A percentile compares a stretch with the other conserved stretches of the same genome.
Evolutionary conservation across 2,113 vertebrate species (phyloP).

Genomic region (Pelmatolapia mariae): DNA sequence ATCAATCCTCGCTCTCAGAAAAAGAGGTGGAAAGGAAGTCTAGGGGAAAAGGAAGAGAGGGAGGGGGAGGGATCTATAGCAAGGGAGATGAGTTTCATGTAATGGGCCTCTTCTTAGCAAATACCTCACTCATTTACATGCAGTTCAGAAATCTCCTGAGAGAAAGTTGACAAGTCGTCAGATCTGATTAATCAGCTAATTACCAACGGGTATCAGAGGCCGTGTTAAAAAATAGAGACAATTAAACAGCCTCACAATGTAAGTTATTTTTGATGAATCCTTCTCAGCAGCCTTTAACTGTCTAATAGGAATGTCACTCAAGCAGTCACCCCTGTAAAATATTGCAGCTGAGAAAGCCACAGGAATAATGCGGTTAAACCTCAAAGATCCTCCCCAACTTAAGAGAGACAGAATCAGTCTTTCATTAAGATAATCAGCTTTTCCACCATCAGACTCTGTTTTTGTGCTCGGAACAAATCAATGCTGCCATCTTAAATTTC

Average conservation of each 20-base stretch:
- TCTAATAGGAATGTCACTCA: constrained; percentile 23
- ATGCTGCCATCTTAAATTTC: constrained; percentile 43
- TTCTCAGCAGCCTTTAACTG: constrained; percentile 5
- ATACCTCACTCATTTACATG: constrained; percentile 37
- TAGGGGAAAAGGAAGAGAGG: background rate
- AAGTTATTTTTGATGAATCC: constrained; percentile 9
- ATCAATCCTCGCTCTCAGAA: constrained; percentile 34
- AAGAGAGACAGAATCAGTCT: constrained; percentile 20
- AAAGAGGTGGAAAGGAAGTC: constrained; percentile 11
- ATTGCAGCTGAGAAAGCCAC: constrained; percentile 8
- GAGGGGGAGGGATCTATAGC: background rate
- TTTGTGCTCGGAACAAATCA: constrained; percentile 38
- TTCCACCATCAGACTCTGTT: constrained; percentile 24
- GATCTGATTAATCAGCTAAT: constrained; percentile 57
- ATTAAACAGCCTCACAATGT: constrained; percentile 18
- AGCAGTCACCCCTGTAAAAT: background rate
- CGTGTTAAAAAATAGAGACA: constrained; percentile 20
- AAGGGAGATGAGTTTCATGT: background rate
- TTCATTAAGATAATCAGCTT: constrained; percentile 62
- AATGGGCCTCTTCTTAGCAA: background rate
- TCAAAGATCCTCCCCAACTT: constrained; percentile 38
- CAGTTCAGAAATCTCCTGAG: constrained; percentile 35
- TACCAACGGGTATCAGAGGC: constrained; percentile 36
- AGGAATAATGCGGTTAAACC: constrained; percentile 49
- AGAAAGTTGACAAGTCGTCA: constrained; percentile 49